phyloP scores from a whole-genome alignment of 2,888 invertebrate species.

The Drosophila mimetica region DNA sequence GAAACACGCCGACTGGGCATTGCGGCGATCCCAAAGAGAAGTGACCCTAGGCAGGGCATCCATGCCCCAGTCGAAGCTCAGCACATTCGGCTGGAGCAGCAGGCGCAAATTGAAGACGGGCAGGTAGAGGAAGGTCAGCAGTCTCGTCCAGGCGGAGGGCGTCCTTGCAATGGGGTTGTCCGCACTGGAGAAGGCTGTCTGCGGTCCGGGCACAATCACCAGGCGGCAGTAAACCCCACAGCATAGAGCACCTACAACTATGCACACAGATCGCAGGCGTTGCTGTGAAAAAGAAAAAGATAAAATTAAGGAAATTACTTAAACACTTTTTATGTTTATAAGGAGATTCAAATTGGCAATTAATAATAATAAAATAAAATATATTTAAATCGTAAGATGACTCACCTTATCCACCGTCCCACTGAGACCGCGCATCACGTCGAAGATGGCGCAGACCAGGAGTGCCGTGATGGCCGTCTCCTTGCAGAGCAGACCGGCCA shows the following conservation, averaged over 20 bases:
- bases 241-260: conserved; percentile 88
- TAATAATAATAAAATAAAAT: too few relatives aligned
- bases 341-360: too few relatives aligned
- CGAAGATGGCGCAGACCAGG: conserved; percentile 95
- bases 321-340: too few relatives aligned
- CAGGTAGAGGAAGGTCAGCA: conserved; percentile 95
- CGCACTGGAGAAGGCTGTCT: conserved; percentile 92
- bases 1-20: conserved; percentile 90
- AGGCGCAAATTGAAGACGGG: conserved; percentile 96
- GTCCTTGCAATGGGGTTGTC: conserved; percentile 98
- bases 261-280: conserved; percentile 89
- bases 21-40: conserved; percentile 91
- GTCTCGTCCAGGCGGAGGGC: conserved; percentile 90
- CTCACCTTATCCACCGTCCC: conserved; percentile 86
- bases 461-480: conserved; percentile 97
- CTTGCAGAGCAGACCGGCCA: conserved; percentile 95
- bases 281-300: conserved; percentile 84
- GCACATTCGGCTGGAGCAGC: conserved; percentile 92
- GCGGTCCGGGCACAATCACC: conserved; percentile 89
- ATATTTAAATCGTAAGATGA: neutral
- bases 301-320: neutral
- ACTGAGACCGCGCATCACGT: conserved; percentile 87
- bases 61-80: conserved; percentile 99
- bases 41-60: conserved; percentile 95
- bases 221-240: conserved; percentile 91